A percentile compares a stretch with the other conserved stretches of the same genome.
Conservation (phyloP, 2,113 vertebrate species). For the Cyanistes caeruleus region DNA sequence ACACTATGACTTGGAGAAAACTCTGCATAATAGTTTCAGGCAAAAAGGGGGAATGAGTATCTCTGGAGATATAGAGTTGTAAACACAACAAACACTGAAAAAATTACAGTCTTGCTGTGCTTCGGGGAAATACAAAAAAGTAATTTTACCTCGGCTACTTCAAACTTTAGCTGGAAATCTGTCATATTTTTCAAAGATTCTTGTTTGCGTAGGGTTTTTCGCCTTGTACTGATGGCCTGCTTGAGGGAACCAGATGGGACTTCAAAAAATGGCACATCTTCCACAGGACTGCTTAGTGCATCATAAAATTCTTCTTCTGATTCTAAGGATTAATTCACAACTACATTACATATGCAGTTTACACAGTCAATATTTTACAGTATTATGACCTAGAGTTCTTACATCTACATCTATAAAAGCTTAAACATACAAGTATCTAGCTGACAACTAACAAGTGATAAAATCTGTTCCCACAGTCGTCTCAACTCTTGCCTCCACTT, state of each 20-base stretch:
- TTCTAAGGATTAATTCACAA: slow-evolving; percentile 70
- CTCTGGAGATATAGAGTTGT: background rate
- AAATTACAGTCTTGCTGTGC: background rate
- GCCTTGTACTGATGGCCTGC: slow-evolving; percentile 49
- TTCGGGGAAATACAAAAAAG: background rate
- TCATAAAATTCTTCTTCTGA: slow-evolving; percentile 96
- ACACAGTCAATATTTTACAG: background rate
- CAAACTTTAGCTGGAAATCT: slow-evolving; percentile 85
- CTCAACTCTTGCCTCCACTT: background rate
- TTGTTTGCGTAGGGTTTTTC: slow-evolving; percentile 71
- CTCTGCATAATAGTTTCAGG: background rate
- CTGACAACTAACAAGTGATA: background rate
- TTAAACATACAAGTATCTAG: background rate
- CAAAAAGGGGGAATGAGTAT: background rate
- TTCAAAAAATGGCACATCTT: slow-evolving; percentile 81
- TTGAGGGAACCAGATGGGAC: slow-evolving; percentile 65
- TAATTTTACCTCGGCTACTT: slow-evolving; percentile 86
- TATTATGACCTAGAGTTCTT: background rate
- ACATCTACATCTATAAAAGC: background rate
- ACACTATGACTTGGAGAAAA: background rate
- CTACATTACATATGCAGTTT: background rate
- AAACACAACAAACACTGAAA: background rate
- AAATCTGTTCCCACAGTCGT: background rate
- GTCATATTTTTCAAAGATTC: slow-evolving; percentile 89
- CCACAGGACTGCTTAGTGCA: slow-evolving; percentile 88